Evolutionary conservation across 1,140 invertebrate species (phyloP).

Genomic region (Drosophila sproati): DNA sequence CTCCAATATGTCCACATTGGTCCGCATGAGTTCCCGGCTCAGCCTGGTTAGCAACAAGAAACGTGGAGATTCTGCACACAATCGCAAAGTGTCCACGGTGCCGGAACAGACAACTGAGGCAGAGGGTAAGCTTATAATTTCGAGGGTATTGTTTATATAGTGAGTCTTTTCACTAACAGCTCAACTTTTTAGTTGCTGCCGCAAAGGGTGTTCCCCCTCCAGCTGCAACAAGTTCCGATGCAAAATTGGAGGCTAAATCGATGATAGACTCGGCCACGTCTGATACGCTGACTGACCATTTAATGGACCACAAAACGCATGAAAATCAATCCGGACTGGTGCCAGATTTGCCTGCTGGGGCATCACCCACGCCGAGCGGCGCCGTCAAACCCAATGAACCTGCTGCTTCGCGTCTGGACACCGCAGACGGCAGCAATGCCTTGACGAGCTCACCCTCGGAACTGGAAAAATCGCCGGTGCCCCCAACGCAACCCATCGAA

Average conservation of each 20-base stretch:
- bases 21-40: conserved; percentile 69
- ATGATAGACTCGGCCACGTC: conserved; percentile 68
- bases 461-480: conserved; percentile 70
- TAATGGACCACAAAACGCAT: conserved; percentile 74
- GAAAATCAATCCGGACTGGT: conserved; percentile 65
- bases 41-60: conserved; percentile 68
- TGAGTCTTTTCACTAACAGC: not conserved
- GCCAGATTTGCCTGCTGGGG: conserved; percentile 26
- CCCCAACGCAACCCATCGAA: conserved; percentile 78
- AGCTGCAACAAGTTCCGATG: conserved; percentile 74
- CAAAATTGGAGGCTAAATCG: conserved; percentile 71
- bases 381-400: conserved; percentile 56
- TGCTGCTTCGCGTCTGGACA: conserved; percentile 57
- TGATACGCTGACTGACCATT: conserved; percentile 79
- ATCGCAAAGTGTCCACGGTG: conserved; percentile 60
- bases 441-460: conserved; percentile 32
- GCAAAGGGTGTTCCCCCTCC: not conserved
- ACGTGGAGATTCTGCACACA: conserved; percentile 61
- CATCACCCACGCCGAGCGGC: conserved; percentile 64
- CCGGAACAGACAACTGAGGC: conserved; percentile 42
- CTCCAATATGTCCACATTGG: conserved; percentile 59
- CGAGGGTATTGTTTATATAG: too few species aligned
- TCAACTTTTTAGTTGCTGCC: conserved; percentile 7
- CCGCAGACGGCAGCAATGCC: conserved; percentile 68
- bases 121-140: conserved; percentile 43